Evolutionary conservation across 2,888 invertebrate species (phyloP).

Genomic region (Phyllotreta cruciferae): DNA sequence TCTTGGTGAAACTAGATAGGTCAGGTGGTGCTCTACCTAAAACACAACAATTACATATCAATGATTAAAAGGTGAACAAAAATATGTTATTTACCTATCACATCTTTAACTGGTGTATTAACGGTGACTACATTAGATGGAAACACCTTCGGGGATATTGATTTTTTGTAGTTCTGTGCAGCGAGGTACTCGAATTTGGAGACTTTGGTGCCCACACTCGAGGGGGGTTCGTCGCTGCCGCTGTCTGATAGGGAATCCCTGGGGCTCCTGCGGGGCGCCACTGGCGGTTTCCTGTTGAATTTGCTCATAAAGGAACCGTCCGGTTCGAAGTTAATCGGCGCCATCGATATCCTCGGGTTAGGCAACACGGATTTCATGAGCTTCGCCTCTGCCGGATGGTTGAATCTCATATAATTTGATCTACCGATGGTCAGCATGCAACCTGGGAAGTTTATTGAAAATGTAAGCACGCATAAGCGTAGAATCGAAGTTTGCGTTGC

Average conservation of each 20-base stretch:
- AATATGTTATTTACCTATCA: conserved; percentile 64
- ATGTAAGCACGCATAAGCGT: background rate
- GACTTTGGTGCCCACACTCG: conserved; percentile 77
- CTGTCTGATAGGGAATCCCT: conserved; percentile 62
- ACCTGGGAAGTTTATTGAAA: conserved; percentile 64
- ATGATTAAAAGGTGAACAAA: background rate
- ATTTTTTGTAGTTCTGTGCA: conserved; percentile 67
- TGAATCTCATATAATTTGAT: conserved; percentile 91
- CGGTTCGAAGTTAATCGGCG: conserved; percentile 74
- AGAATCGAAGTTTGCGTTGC: too few species aligned
- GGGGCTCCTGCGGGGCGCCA: conserved; percentile 67
- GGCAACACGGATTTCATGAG: conserved; percentile 85
- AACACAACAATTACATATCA: background rate
- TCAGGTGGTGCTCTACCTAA: conserved; percentile 65
- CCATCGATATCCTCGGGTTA: conserved; percentile 78
- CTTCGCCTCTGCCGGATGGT: conserved; percentile 89
- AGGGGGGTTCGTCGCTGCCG: conserved; percentile 62
- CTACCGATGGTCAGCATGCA: conserved; percentile 91
- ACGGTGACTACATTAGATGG: conserved; percentile 79
- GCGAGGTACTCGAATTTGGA: conserved; percentile 83
- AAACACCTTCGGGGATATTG: conserved; percentile 79
- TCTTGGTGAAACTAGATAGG: conserved; percentile 68
- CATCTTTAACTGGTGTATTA: conserved; percentile 83
- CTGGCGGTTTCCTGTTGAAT: conserved; percentile 70
- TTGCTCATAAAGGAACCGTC: conserved; percentile 51